A percentile compares a stretch with the other conserved stretches of the same genome.
phyloP scores from a whole-genome alignment of 2,888 invertebrate genomes.

The Andrena fulva region DNA sequence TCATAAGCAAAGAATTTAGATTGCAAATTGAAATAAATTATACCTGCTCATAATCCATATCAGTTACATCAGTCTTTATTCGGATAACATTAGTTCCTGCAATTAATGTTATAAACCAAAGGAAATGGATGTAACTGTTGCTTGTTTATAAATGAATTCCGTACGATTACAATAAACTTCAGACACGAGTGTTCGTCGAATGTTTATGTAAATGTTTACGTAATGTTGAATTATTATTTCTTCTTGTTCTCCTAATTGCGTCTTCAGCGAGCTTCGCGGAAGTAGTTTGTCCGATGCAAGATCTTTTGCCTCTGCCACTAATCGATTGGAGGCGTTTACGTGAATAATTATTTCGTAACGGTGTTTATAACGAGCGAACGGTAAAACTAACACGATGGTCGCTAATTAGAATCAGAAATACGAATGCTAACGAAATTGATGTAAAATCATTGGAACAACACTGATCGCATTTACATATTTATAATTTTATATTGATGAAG shows the following conservation, averaged over 20 bases:
- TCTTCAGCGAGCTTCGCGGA: background rate
- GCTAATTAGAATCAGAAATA: constrained; percentile 11
- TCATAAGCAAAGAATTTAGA: no score
- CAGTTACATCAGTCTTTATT: no score
- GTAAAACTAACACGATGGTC: background rate
- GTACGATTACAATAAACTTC: background rate
- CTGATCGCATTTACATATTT: background rate
- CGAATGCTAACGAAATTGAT: background rate
- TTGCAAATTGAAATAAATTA: no score
- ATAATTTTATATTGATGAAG: background rate
- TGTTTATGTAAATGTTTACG: constrained; percentile 27
- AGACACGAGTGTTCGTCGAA: background rate
- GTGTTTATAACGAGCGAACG: background rate
- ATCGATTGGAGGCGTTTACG: constrained; percentile 33
- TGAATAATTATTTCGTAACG: constrained; percentile 21
- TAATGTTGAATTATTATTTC: constrained; percentile 11
- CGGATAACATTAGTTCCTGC: no score
- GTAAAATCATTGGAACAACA: background rate
- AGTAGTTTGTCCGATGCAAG: constrained; percentile 14
- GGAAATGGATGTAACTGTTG: no score
- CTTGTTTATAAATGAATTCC: background rate
- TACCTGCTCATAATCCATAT: no score
- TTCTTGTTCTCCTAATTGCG: constrained; percentile 14
- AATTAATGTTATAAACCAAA: no score
- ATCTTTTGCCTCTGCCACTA: constrained; percentile 4